A percentile compares a stretch with the other conserved stretches of the same genome.
Evolutionary conservation across 2,113 vertebrate genomes (phyloP).

Genomic region (Asarcornis scutulata): DNA sequence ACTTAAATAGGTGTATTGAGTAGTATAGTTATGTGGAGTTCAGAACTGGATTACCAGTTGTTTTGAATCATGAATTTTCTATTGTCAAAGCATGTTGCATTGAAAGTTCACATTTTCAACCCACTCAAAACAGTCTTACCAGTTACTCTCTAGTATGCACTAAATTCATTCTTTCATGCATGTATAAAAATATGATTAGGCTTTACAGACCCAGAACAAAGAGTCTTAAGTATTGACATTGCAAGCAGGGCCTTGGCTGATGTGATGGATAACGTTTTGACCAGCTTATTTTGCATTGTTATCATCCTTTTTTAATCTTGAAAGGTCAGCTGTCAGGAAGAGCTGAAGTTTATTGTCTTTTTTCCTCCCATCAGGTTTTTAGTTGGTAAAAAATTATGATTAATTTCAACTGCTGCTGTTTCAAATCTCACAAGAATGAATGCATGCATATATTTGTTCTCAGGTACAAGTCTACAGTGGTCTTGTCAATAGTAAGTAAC

Average conservation of each 20-base stretch:
- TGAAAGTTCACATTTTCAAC: not conserved
- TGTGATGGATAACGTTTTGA: not conserved
- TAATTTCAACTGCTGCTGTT: not conserved
- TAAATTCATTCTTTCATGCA: not conserved
- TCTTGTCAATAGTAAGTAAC: not conserved
- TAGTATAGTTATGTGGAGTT: not conserved
- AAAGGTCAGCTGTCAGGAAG: constrained; percentile 35
- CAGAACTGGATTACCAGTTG: not conserved
- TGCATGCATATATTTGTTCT: not conserved
- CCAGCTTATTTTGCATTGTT: constrained; percentile 11
- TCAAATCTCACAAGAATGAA: not conserved
- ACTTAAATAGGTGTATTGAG: not conserved
- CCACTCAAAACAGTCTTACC: not conserved
- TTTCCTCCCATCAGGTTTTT: not conserved
- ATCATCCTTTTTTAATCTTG: not conserved
- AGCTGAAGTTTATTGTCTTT: not conserved
- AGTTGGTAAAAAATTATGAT: not conserved
- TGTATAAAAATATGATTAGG: not conserved
- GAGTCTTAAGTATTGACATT: not conserved
- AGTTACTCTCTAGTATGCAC: not conserved
- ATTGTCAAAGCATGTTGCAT: not conserved
- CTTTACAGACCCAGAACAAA: not conserved
- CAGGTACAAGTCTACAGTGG: not conserved
- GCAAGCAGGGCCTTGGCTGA: not conserved
- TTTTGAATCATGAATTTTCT: not conserved